phyloP scores from a whole-genome alignment of 2,888 invertebrate genomes.

The Patella caerulea region DNA sequence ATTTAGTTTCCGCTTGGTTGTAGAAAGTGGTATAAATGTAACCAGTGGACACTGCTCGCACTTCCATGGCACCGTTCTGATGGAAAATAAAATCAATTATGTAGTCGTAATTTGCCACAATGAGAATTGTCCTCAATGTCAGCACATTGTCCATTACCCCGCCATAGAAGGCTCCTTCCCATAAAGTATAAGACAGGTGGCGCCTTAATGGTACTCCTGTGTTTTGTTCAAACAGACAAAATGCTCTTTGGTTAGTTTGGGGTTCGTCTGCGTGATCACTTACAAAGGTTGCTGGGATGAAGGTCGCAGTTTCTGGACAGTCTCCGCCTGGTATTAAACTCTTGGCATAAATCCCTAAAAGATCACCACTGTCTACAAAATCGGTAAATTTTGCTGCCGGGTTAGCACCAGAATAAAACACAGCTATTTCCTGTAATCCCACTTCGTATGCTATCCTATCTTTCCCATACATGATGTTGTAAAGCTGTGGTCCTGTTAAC shows the following conservation, averaged over 20 bases:
- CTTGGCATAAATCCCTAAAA: constrained; percentile 46
- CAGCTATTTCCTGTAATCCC: constrained; percentile 59
- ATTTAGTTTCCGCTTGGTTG: constrained; percentile 36
- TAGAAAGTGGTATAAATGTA: constrained; percentile 53
- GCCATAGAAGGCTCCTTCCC: constrained; percentile 45
- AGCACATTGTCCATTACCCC: constrained; percentile 54
- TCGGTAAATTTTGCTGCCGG: constrained; percentile 45
- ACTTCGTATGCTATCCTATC: constrained; percentile 64
- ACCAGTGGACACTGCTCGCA: constrained; percentile 54
- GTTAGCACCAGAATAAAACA: constrained; percentile 54
- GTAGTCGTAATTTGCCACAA: constrained; percentile 63
- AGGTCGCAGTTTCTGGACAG: constrained; percentile 58
- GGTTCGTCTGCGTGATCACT: constrained; percentile 31
- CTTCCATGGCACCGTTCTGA: constrained; percentile 59
- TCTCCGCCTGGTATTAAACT: constrained; percentile 59
- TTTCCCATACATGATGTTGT: constrained; percentile 52
- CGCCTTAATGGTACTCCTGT: constrained; percentile 57
- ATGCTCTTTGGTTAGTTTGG: constrained; percentile 31
- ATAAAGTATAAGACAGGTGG: constrained; percentile 43
- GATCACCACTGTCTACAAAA: constrained; percentile 51
- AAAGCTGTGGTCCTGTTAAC: constrained; percentile 54
- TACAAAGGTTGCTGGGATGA: constrained; percentile 36
- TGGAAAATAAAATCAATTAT: constrained; percentile 62
- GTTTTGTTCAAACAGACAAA: constrained; percentile 63
- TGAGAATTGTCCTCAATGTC: constrained; percentile 49